Evolutionary conservation across 1,140 invertebrate genomes (phyloP).

Genomic region (Drosophila prosaltans): DNA sequence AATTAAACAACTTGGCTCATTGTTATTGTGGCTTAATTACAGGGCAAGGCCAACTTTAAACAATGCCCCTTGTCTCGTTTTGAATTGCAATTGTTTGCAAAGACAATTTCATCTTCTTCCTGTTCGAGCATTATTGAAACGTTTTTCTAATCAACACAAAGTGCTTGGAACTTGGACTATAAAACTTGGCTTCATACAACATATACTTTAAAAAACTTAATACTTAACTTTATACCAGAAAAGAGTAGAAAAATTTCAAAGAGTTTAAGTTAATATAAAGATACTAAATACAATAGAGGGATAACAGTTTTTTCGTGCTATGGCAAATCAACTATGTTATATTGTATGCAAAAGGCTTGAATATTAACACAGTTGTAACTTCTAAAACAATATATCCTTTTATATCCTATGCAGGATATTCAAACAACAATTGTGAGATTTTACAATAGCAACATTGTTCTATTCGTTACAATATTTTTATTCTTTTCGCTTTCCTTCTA

Average conservation of each 20-base stretch:
- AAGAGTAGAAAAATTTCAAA: too few species aligned
- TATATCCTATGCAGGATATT: too few species aligned
- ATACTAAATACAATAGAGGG: too few species aligned
- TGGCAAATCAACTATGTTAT: too few species aligned
- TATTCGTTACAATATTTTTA: not conserved
- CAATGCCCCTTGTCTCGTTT: constrained; percentile 14
- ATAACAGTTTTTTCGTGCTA: too few species aligned
- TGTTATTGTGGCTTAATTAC: constrained; percentile 70
- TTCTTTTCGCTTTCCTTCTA: not conserved
- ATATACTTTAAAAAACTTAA: not conserved
- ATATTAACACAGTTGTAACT: too few species aligned
- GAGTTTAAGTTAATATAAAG: too few species aligned
- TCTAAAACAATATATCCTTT: too few species aligned
- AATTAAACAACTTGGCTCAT: constrained; percentile 73
- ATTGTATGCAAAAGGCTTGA: too few species aligned
- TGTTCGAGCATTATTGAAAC: constrained; percentile 66
- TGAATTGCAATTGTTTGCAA: constrained; percentile 61
- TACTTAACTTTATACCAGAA: too few species aligned
- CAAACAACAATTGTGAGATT: not conserved
- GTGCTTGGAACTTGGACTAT: constrained; percentile 46
- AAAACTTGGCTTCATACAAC: constrained; percentile 46
- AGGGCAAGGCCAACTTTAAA: constrained; percentile 47
- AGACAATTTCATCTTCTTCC: constrained; percentile 32
- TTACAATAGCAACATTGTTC: not conserved
- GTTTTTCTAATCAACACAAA: constrained; percentile 77